Evolutionary conservation across 2,888 invertebrate genomes (phyloP).

Genomic region (Melinaea marsaeus): DNA sequence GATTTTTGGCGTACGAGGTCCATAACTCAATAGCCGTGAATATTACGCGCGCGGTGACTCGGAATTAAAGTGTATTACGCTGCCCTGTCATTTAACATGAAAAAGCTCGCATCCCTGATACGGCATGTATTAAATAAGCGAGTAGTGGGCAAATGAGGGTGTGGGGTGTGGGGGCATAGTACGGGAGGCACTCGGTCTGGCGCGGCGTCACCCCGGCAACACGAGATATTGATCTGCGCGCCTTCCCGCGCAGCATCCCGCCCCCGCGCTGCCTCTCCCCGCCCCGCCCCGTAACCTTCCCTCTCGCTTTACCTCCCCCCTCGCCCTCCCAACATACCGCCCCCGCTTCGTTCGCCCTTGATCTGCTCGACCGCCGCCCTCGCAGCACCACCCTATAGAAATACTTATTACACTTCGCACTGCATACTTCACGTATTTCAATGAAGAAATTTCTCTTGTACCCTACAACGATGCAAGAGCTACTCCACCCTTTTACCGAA

Average conservation of each 20-base stretch:
- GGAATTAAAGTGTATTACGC: conserved; percentile 53
- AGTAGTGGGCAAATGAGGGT: conserved; percentile 58
- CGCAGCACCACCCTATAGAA: conserved; percentile 52
- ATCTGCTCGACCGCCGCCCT: conserved; percentile 49
- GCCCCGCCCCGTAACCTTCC: conserved; percentile 41
- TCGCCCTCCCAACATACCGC: conserved; percentile 53
- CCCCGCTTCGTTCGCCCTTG: conserved; percentile 57
- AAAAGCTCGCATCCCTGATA: conserved; percentile 73
- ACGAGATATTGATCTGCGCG: conserved; percentile 74
- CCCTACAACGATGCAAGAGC: conserved; percentile 23
- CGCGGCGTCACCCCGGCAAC: conserved; percentile 80
- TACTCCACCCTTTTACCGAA: conserved; percentile 25
- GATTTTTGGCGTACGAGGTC: conserved; percentile 38
- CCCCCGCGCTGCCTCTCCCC: conserved; percentile 38
- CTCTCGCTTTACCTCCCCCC: conserved; percentile 50
- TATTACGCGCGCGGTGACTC: conserved; percentile 48
- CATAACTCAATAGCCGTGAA: conserved; percentile 32
- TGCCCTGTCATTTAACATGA: conserved; percentile 69
- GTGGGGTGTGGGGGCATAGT: conserved; percentile 59
- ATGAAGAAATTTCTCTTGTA: conserved; percentile 68
- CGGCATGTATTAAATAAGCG: conserved; percentile 74
- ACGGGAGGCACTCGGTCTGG: conserved; percentile 79
- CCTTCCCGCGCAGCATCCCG: conserved; percentile 52
- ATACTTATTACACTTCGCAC: conserved; percentile 75
- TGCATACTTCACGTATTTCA: conserved; percentile 71